These are phyloP conservation scores for Venustaconcha ellipsiformis DNA, from an alignment of 1,140 invertebrate species.

Conservation along the genomic window DNA sequence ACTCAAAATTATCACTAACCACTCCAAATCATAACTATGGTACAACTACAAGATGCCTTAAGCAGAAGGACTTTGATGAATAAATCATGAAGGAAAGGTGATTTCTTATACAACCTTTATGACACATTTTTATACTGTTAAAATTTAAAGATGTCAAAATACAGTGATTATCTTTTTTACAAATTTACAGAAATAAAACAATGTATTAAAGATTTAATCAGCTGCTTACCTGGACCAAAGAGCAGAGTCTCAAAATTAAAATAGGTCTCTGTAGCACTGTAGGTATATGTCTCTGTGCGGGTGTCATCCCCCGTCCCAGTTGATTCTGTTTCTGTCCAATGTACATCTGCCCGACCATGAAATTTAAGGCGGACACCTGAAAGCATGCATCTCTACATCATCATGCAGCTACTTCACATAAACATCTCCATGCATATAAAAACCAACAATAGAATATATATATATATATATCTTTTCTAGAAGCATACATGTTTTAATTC, in stretches of 20 bases:
- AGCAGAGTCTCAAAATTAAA: constrained; percentile 50
- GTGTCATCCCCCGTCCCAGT: constrained; percentile 52
- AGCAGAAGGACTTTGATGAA: no score
- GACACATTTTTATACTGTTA: no score
- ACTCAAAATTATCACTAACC: no score
- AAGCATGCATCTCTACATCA: constrained; percentile 5
- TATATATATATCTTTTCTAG: no score
- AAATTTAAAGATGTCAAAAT: neutral
- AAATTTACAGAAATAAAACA: neutral
- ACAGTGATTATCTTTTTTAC: neutral
- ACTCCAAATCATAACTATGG: no score
- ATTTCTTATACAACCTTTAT: no score
- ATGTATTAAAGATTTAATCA: neutral
- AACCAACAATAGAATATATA: no score
- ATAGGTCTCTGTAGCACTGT: constrained; percentile 48
- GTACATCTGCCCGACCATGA: constrained; percentile 48
- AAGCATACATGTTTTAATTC: no score
- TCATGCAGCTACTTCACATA: neutral
- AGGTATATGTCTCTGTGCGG: constrained; percentile 45
- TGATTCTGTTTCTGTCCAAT: constrained; percentile 48
- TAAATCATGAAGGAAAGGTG: no score
- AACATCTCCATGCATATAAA: no score
- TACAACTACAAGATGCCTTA: no score
- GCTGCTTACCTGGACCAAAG: constrained; percentile 49
- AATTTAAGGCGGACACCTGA: constrained; percentile 51